Percentiles rank a stretch among this genome's conserved stretches.
Evolutionary conservation across 2,888 invertebrate genomes (phyloP).

Genomic region (Hipparchia sbordonii): DNA sequence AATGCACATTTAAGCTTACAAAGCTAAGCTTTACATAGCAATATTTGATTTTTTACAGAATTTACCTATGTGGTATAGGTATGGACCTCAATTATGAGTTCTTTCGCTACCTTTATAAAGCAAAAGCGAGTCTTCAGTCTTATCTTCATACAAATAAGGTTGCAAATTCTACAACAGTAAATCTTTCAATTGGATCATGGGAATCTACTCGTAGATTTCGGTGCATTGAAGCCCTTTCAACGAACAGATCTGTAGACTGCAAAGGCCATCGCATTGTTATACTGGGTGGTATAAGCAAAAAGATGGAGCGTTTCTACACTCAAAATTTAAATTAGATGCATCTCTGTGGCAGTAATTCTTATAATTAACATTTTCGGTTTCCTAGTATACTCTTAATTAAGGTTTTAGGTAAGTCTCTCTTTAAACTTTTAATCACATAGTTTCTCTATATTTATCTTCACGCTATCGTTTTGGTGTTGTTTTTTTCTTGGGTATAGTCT

Average conservation of each 20-base stretch:
- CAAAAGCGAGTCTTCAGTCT: neutral
- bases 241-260: slow-evolving; percentile 39
- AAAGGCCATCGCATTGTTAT: slow-evolving; percentile 38
- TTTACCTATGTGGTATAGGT: no score
- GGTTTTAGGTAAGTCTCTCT: no score
- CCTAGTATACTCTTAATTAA: no score
- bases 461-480: no score
- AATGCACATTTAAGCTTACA: no score
- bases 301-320: neutral
- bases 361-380: no score
- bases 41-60: no score
- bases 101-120: neutral
- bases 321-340: neutral
- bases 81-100: neutral
- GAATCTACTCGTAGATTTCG: slow-evolving; percentile 33
- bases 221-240: slow-evolving; percentile 40
- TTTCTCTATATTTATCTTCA: no score
- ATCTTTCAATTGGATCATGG: slow-evolving; percentile 15
- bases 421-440: no score
- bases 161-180: neutral
- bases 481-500: no score
- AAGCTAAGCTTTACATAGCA: no score
- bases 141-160: neutral
- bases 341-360: neutral
- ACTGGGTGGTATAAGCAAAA: slow-evolving; percentile 22